These are phyloP conservation scores for Aphidoletes aphidimyza DNA, from an alignment of 2,888 invertebrate genomes.

Conservation along the genomic window DNA sequence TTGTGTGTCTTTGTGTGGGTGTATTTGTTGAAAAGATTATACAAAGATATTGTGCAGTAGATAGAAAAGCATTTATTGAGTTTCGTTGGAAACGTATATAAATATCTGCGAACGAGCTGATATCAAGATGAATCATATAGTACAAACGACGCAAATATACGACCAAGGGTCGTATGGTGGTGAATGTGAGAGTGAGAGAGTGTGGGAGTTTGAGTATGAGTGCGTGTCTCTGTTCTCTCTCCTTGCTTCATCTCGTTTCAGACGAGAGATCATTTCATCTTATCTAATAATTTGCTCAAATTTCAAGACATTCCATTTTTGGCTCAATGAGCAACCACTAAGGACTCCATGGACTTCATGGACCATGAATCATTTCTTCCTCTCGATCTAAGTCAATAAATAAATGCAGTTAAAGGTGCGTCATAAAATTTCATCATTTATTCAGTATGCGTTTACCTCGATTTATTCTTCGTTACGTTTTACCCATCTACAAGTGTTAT, in stretches of 20 bases:
- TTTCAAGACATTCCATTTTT: too few relatives aligned
- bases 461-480: background rate
- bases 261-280: too few relatives aligned
- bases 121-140: background rate
- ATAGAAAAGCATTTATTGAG: background rate
- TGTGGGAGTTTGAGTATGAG: too few relatives aligned
- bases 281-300: too few relatives aligned
- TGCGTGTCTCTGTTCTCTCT: too few relatives aligned
- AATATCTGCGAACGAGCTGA: background rate
- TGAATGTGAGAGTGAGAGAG: too few relatives aligned
- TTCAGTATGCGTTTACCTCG: background rate
- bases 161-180: too few relatives aligned
- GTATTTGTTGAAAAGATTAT: background rate
- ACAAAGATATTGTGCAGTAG: background rate
- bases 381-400: background rate
- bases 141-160: too few relatives aligned
- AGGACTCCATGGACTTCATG: too few relatives aligned
- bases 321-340: too few relatives aligned
- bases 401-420: background rate
- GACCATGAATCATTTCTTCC: background rate
- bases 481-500: background rate
- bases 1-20: too few relatives aligned
- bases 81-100: background rate
- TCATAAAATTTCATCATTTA: background rate
- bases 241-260: too few relatives aligned